Conservation (phyloP, 2,797 vertebrate genomes). For the Cossypha niveicapilla region DNA sequence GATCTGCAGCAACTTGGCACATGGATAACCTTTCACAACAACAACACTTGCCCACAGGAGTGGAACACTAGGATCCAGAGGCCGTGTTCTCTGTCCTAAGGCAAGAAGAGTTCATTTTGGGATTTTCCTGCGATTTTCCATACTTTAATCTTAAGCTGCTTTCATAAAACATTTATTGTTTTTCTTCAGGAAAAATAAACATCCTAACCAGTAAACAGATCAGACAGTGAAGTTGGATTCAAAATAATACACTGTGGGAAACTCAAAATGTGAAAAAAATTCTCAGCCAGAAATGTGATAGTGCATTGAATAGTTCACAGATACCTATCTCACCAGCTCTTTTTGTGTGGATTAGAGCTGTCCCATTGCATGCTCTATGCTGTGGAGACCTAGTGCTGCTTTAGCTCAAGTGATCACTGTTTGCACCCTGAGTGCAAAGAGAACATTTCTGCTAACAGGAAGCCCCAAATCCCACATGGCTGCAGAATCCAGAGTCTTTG, state of each 20-base stretch:
- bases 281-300: background rate
- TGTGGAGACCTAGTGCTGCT: background rate
- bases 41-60: background rate
- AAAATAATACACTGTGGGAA: background rate
- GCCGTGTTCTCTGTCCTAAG: background rate
- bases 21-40: background rate
- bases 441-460: background rate
- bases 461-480: background rate
- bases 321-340: background rate
- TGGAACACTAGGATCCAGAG: background rate
- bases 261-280: background rate
- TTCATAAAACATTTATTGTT: slow-evolving; percentile 25
- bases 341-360: background rate
- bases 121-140: slow-evolving; percentile 35
- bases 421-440: background rate
- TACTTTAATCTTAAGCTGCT: slow-evolving; percentile 8
- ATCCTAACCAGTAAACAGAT: slow-evolving; percentile 25
- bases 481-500: background rate
- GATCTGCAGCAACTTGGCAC: background rate
- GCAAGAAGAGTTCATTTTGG: slow-evolving; percentile 20
- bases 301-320: background rate
- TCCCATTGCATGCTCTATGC: background rate
- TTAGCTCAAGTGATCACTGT: background rate
- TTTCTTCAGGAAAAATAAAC: slow-evolving; percentile 35
- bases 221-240: background rate